Conservation (phyloP, 2,888 invertebrate genomes). For the Chrysolina americana region DNA sequence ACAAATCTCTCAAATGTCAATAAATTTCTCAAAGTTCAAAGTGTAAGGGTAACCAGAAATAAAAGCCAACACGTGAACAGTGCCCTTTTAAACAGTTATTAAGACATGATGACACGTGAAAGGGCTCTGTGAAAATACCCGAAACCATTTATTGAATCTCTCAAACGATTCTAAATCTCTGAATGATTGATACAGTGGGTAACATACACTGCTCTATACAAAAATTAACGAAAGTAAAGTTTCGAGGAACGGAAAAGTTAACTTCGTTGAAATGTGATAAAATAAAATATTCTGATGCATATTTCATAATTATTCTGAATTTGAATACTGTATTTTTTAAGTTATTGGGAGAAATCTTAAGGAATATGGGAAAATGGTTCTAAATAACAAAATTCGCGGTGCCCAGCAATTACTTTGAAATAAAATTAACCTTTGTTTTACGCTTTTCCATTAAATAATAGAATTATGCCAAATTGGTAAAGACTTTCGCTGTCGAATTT, state of each 20-base stretch:
- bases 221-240: not conserved
- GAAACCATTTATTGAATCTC: slow-evolving; percentile 44
- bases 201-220: slow-evolving; percentile 35
- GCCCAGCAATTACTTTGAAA: too few species aligned
- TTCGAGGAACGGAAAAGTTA: not conserved
- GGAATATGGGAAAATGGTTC: too few species aligned
- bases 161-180: slow-evolving; percentile 44
- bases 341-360: too few species aligned
- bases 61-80: slow-evolving; percentile 47
- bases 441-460: too few species aligned
- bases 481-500: too few species aligned
- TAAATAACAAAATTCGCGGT: too few species aligned
- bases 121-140: slow-evolving; percentile 49
- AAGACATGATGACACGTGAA: slow-evolving; percentile 51
- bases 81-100: slow-evolving; percentile 53
- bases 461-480: too few species aligned
- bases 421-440: too few species aligned
- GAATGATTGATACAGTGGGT: slow-evolving; percentile 45
- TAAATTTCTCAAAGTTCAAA: slow-evolving; percentile 26
- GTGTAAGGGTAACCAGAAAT: slow-evolving; percentile 38
- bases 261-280: not conserved
- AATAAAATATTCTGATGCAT: too few species aligned
- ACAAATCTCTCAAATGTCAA: slow-evolving; percentile 25
- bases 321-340: too few species aligned
- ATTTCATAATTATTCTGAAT: too few species aligned